Percentiles rank a stretch among this genome's conserved stretches.
These are phyloP conservation scores for Sphenopsis melanotis DNA, from an alignment of 2,797 vertebrate species.

Conservation along the genomic window DNA sequence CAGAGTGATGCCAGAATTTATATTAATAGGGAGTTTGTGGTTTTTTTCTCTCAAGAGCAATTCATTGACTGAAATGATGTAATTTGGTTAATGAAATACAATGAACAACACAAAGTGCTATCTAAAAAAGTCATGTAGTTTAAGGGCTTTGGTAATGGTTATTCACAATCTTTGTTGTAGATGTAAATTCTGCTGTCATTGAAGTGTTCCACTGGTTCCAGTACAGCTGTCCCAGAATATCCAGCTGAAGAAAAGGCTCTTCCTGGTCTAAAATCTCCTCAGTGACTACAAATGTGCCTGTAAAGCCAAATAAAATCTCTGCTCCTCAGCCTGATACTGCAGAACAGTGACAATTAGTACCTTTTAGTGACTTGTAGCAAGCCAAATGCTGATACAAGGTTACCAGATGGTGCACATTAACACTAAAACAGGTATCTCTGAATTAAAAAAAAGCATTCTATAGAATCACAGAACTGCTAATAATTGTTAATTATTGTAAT, in stretches of 20 bases:
- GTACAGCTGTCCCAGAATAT: neutral
- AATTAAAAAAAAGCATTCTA: neutral
- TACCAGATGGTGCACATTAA: neutral
- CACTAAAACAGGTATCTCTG: neutral
- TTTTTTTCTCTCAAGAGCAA: neutral
- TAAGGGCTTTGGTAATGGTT: neutral
- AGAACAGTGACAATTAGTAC: neutral
- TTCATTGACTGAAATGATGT: neutral
- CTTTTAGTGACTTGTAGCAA: neutral
- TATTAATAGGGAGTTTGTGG: neutral
- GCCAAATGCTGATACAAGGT: neutral
- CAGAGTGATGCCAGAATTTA: neutral
- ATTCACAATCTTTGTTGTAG: neutral
- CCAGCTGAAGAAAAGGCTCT: neutral
- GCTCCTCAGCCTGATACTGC: neutral
- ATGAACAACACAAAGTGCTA: neutral
- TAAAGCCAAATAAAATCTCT: neutral
- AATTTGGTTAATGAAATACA: neutral
- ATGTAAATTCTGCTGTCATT: neutral
- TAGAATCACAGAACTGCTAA: neutral
- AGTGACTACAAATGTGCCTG: neutral
- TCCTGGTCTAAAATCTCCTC: neutral
- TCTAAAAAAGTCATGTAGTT: neutral
- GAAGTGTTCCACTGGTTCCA: neutral
- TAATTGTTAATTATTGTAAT: neutral